Evolutionary conservation across 2,888 invertebrate species (phyloP).

Genomic region (Nephrocerus scutellatus): DNA sequence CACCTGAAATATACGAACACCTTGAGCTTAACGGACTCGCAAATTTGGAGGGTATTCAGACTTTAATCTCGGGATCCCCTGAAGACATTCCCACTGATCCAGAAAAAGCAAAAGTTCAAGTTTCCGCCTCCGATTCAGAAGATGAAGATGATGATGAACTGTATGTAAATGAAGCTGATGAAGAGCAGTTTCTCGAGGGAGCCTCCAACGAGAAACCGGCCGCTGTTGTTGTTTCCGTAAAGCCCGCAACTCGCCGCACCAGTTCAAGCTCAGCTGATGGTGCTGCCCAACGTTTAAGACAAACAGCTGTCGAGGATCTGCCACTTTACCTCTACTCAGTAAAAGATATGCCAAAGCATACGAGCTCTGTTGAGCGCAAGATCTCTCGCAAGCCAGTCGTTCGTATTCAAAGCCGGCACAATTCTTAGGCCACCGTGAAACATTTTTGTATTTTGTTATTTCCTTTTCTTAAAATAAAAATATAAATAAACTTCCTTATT

Average conservation of each 20-base stretch:
- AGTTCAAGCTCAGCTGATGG: no score
- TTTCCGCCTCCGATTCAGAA: slow-evolving; percentile 22
- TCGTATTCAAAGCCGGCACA: no score
- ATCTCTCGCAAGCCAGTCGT: no score
- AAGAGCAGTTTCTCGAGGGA: slow-evolving; percentile 32
- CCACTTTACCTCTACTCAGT: slow-evolving; percentile 38
- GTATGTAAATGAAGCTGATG: slow-evolving; percentile 33
- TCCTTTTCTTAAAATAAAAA: no score
- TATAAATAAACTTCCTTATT: no score
- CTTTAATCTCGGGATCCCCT: slow-evolving; percentile 31
- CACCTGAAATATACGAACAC: slow-evolving; percentile 37
- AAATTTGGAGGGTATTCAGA: slow-evolving; percentile 35
- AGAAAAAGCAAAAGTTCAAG: slow-evolving; percentile 21
- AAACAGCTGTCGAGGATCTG: slow-evolving; percentile 35
- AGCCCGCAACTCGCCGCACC: slow-evolving; percentile 9
- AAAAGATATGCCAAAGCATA: slow-evolving; percentile 28
- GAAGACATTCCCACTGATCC: slow-evolving; percentile 18
- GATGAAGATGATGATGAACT: slow-evolving; percentile 31
- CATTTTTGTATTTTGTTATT: no score
- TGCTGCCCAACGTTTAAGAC: slow-evolving; percentile 23
- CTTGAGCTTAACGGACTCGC: slow-evolving; percentile 33
- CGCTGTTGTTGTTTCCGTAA: no score
- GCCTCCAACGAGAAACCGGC: slow-evolving; percentile 7
- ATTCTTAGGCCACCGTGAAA: no score
- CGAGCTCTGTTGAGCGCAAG: no score